Conservation (phyloP, 2,113 vertebrate genomes). For the Hippocampus zosterae region DNA sequence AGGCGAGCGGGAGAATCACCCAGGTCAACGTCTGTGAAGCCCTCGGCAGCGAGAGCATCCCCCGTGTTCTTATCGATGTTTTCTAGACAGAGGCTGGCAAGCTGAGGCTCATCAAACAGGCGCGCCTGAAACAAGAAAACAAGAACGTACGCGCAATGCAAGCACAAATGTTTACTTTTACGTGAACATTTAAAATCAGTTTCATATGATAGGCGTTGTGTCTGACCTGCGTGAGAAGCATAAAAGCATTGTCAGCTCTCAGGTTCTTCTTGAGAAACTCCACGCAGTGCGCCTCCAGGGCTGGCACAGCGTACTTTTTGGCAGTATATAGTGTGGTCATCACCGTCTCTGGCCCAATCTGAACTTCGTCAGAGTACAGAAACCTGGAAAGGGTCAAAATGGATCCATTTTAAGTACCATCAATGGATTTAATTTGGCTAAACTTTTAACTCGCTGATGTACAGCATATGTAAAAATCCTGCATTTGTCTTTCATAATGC, state of each 20-base stretch:
- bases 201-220: too few relatives aligned
- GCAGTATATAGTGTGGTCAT: slow-evolving; percentile 97
- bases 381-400: slow-evolving; percentile 71
- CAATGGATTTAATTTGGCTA: too few relatives aligned
- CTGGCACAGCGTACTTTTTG: slow-evolving; percentile 95
- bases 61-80: slow-evolving; percentile 97
- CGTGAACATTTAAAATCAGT: neutral
- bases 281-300: slow-evolving; percentile 93
- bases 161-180: too few relatives aligned
- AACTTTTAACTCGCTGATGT: too few relatives aligned
- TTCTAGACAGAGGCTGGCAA: slow-evolving; percentile 93
- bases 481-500: too few relatives aligned
- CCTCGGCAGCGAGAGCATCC: slow-evolving; percentile 89
- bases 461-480: too few relatives aligned
- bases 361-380: slow-evolving; percentile 96
- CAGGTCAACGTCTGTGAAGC: slow-evolving; percentile 93
- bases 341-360: slow-evolving; percentile 95
- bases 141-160: neutral
- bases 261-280: slow-evolving; percentile 97
- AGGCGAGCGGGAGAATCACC: slow-evolving; percentile 60
- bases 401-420: neutral
- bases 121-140: slow-evolving; percentile 74
- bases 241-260: slow-evolving; percentile 91
- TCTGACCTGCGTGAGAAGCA: slow-evolving; percentile 93
- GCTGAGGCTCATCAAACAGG: slow-evolving; percentile 93